A percentile compares a stretch with the other conserved stretches of the same genome.
These are phyloP conservation scores for Byasa hedistus DNA, from an alignment of 2,888 invertebrate genomes.

Conservation along the genomic window DNA sequence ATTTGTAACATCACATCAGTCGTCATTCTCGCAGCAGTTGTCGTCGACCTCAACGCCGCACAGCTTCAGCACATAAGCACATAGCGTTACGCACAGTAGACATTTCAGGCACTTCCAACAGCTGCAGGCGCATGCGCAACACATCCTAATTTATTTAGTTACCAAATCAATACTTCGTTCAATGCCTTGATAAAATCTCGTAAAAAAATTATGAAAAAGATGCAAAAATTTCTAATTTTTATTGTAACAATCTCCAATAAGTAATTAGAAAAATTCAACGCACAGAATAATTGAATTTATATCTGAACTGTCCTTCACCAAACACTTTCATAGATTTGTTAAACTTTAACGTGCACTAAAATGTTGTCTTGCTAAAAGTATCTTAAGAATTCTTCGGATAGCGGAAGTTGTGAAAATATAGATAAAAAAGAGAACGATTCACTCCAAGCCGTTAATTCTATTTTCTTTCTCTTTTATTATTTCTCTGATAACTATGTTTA, in stretches of 20 bases:
- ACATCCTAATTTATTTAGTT: slow-evolving; percentile 44
- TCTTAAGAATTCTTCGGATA: not conserved
- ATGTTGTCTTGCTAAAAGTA: not conserved
- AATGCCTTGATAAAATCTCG: not conserved
- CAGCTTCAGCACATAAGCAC: slow-evolving; percentile 58
- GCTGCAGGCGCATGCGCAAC: slow-evolving; percentile 54
- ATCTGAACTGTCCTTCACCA: not conserved
- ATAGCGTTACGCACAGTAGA: slow-evolving; percentile 57
- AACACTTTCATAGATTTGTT: not conserved
- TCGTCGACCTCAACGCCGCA: slow-evolving; percentile 56
- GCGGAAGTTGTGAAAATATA: not conserved
- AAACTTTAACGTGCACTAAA: not conserved
- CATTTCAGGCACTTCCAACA: slow-evolving; percentile 64
- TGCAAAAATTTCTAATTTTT: too few species aligned
- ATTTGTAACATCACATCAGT: slow-evolving; percentile 9
- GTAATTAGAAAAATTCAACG: not conserved
- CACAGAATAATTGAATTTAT: not conserved
- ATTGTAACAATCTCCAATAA: not conserved
- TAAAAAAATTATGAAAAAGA: too few species aligned
- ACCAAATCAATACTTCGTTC: not conserved
- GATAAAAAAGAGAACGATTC: not conserved
- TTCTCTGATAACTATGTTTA: not conserved
- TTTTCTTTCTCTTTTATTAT: not conserved
- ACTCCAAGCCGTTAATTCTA: not conserved
- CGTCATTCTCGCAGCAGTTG: slow-evolving; percentile 7